Evolutionary conservation across 2,113 vertebrate species (phyloP).

Genomic region (Hoplias malabaricus): DNA sequence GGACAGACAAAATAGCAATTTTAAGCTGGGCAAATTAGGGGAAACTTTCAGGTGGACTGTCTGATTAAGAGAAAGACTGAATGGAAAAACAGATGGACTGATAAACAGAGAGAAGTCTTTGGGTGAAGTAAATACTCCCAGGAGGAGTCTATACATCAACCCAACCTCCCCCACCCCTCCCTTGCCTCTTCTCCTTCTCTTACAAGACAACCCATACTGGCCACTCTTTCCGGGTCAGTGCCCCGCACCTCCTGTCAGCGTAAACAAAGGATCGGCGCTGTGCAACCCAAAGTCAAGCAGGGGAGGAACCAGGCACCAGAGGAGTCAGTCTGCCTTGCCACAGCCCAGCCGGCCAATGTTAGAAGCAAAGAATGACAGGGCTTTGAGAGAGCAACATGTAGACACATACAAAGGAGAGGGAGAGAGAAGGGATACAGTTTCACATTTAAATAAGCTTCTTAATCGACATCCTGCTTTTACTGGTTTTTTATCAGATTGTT

Average conservation of each 20-base stretch:
- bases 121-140: slow-evolving; percentile 68
- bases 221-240: slow-evolving; percentile 82
- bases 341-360: slow-evolving; percentile 59
- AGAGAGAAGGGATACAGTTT: background rate
- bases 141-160: slow-evolving; percentile 76
- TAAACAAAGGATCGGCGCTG: slow-evolving; percentile 77
- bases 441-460: background rate
- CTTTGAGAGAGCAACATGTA: slow-evolving; percentile 52
- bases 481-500: background rate
- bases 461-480: background rate
- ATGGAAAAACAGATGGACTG: too few relatives aligned
- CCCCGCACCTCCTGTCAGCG: slow-evolving; percentile 78
- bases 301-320: slow-evolving; percentile 76
- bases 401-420: slow-evolving; percentile 30
- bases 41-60: slow-evolving; percentile 11
- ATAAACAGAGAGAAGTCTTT: slow-evolving; percentile 60
- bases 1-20: background rate
- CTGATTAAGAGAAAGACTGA: slow-evolving; percentile 12
- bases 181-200: slow-evolving; percentile 31
- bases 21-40: background rate
- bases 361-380: slow-evolving; percentile 58
- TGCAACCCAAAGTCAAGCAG: slow-evolving; percentile 80
- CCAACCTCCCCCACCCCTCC: slow-evolving; percentile 54
- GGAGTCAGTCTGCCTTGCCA: slow-evolving; percentile 72
- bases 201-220: slow-evolving; percentile 78